phyloP scores from a whole-genome alignment of 2,797 vertebrate species.

The Halcyon smyrnensis region DNA sequence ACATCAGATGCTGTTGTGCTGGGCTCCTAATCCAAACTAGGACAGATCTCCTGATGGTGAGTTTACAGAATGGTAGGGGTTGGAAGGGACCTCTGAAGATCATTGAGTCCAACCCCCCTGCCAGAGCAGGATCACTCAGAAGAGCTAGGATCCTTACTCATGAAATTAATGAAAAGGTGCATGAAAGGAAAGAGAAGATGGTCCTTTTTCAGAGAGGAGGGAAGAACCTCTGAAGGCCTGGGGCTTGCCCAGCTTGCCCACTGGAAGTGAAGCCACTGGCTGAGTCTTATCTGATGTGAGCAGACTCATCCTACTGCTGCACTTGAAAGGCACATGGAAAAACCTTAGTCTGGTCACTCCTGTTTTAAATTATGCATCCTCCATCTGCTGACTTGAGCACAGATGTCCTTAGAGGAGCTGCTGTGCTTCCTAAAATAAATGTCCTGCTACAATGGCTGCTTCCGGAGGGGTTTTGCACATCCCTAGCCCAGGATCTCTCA shows the following conservation, averaged over 20 bases:
- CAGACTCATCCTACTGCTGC: neutral
- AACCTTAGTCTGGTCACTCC: slow-evolving; percentile 40
- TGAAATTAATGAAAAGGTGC: neutral
- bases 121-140: too few relatives aligned
- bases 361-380: slow-evolving; percentile 50
- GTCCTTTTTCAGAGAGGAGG: neutral
- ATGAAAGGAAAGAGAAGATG: neutral
- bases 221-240: neutral
- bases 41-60: neutral
- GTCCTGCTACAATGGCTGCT: neutral
- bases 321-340: slow-evolving; percentile 7
- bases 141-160: neutral
- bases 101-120: too few relatives aligned
- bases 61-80: neutral
- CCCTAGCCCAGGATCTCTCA: neutral
- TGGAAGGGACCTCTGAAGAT: too few relatives aligned
- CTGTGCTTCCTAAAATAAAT: slow-evolving; percentile 6
- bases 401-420: neutral
- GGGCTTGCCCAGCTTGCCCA: neutral
- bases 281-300: neutral
- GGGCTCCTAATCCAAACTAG: neutral
- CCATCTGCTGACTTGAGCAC: slow-evolving; percentile 50
- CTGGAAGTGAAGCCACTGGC: neutral
- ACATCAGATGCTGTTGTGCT: neutral
- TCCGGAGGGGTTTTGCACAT: neutral